Evolutionary conservation across 2,113 vertebrate species (phyloP), one percentile per base, ranked within the genome.

Genomic region (Pseudolaguvia tuberculata): DNA sequence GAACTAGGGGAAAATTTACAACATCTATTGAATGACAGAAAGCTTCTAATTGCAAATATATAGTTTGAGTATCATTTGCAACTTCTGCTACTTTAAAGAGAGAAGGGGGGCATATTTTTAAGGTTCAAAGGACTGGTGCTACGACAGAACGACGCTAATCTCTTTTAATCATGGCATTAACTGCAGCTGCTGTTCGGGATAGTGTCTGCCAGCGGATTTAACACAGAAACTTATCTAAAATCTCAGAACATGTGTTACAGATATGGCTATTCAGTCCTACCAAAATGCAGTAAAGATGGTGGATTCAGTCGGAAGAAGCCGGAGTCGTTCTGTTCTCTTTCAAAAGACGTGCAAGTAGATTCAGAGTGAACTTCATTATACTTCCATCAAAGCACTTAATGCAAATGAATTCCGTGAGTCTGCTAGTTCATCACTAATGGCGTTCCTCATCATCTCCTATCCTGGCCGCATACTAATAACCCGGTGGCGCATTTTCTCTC

Each of bases 381-480:
- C 84, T 83, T 81, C 77, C 71, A 69, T 85, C 78, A 77, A 77
- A 77, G 82, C 78, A 82, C 85, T 84, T 85, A 83, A 90, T 87
- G 87, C 85, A 89, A 89, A 90, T 90, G 21, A 55, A 83, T 81
- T 83, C 75, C 65, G 75, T 77, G 75, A 82, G 85, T 85, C 83
- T 81, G 77, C 76, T 87, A 88, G 84, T 88, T 88, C 85, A 88
- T 87, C 86, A 88, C 84, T 87, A 86, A 87, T 88, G 79, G 84
- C 80, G 48, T 82, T 84, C 86, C 86, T 82, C 84, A 88, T 88
- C 85, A 85, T 83, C 81, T 82, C 72, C 47, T 80, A 73, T 77
- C 83, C 83, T 57, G 82, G 81, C 78, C 39, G 79, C 86, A 89
- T 88, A 77, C 84, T 86, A 87, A 89, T 88, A 83, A 79, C 82